Conservation (phyloP, 2,888 invertebrate species). For the Euplexia lucipara region DNA sequence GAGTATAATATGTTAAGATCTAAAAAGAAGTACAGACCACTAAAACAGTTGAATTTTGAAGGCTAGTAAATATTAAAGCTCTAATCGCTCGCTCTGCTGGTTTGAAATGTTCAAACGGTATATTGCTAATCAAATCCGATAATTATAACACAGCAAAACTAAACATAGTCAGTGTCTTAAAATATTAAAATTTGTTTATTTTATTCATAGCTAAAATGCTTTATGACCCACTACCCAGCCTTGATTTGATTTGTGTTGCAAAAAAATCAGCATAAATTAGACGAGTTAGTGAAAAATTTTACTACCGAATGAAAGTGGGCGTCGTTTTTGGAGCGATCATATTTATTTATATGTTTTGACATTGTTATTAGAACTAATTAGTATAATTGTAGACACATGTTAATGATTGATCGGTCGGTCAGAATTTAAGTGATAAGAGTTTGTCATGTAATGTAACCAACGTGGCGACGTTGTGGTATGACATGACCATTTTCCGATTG, state of each 20-base stretch:
- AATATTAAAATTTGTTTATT: slow-evolving; percentile 39
- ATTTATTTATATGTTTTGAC: slow-evolving; percentile 65
- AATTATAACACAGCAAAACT: neutral
- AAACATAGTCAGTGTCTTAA: slow-evolving; percentile 12
- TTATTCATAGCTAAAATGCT: slow-evolving; percentile 46
- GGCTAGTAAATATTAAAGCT: slow-evolving; percentile 31
- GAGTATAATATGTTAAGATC: too few species aligned
- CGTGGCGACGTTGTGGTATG: neutral
- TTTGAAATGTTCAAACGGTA: slow-evolving; percentile 28
- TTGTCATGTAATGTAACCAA: slow-evolving; percentile 2
- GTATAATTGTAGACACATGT: slow-evolving; percentile 31
- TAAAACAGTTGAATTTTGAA: too few species aligned
- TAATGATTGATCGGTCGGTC: slow-evolving; percentile 30
- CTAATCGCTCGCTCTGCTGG: slow-evolving; percentile 16
- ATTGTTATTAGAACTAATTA: slow-evolving; percentile 68
- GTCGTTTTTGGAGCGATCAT: slow-evolving; percentile 56
- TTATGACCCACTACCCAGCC: slow-evolving; percentile 50
- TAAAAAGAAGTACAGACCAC: too few species aligned
- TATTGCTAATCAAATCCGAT: slow-evolving; percentile 15
- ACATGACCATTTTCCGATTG: neutral
- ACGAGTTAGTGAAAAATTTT: slow-evolving; percentile 60
- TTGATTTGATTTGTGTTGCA: slow-evolving; percentile 70
- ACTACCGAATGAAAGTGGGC: slow-evolving; percentile 66
- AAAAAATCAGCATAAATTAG: slow-evolving; percentile 69
- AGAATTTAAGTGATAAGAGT: slow-evolving; percentile 13